Evolutionary conservation across 2,113 vertebrate species (phyloP).

Genomic region (Cygnus atratus): DNA sequence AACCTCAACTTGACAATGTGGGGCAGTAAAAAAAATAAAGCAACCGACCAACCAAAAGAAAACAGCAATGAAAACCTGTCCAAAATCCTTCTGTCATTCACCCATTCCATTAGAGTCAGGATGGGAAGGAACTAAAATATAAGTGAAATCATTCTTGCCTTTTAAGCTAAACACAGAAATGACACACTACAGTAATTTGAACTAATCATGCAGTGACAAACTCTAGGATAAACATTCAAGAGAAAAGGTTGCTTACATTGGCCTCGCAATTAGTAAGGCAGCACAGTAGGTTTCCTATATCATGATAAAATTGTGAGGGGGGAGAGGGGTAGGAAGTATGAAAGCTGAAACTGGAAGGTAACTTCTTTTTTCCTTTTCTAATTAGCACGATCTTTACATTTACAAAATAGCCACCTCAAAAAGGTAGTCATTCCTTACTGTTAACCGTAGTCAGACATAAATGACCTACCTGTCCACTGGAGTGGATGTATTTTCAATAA

Average conservation of each 20-base stretch:
- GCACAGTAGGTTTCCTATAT: neutral
- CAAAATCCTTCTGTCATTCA: neutral
- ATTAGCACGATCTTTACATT: neutral
- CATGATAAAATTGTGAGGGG: neutral
- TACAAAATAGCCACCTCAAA: neutral
- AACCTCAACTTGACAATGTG: neutral
- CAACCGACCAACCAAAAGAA: neutral
- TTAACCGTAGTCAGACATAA: neutral
- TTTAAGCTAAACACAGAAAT: neutral
- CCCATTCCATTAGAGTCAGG: neutral
- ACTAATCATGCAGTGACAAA: neutral
- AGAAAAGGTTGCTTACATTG: neutral
- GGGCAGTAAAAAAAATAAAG: neutral
- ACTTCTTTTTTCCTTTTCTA: neutral
- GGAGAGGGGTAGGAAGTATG: neutral
- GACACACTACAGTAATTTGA: neutral
- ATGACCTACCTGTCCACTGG: constrained; percentile 92
- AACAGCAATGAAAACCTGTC: neutral
- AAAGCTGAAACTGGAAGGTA: neutral
- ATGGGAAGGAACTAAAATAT: neutral
- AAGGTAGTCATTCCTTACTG: neutral
- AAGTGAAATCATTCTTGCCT: neutral
- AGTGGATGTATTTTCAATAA: constrained; percentile 97
- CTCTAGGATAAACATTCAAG: neutral
- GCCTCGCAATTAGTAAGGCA: neutral